A percentile compares a stretch with the other conserved stretches of the same genome.
Conservation (phyloP, 2,797 vertebrate genomes). For the Erethizon dorsatum region DNA sequence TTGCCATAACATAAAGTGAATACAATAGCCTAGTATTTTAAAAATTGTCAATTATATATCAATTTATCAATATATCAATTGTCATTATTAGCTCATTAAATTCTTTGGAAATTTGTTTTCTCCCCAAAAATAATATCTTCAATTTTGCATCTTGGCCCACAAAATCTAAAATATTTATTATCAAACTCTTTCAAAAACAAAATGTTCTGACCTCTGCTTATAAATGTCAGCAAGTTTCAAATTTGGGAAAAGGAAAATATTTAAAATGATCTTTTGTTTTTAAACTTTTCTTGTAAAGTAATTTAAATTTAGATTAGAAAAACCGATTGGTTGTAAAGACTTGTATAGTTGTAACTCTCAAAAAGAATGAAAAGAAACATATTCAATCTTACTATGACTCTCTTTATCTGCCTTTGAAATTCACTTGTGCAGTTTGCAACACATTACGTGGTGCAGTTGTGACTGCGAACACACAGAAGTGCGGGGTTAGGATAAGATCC, state of each 20-base stretch:
- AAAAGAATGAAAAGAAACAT: conserved; percentile 10
- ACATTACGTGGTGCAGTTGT: too few relatives aligned
- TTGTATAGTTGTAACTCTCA: not conserved
- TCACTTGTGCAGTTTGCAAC: not conserved
- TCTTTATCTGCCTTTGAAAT: not conserved
- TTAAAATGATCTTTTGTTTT: not conserved
- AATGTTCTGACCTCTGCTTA: not conserved
- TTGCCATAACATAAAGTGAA: not conserved
- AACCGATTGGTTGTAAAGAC: not conserved
- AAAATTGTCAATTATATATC: not conserved
- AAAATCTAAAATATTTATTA: conserved; percentile 50
- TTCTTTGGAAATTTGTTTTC: conserved; percentile 16
- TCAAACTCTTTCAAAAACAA: not conserved
- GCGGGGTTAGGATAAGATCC: not conserved
- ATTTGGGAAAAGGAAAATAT: conserved; percentile 40
- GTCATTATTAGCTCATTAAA: not conserved
- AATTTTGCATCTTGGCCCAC: conserved; percentile 7
- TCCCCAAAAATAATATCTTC: not conserved
- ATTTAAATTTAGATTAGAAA: not conserved
- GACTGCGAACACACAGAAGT: not conserved
- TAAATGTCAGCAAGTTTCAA: conserved; percentile 38
- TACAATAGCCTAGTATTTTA: not conserved
- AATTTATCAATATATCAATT: not conserved
- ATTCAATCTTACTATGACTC: not conserved
- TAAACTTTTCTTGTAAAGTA: conserved; percentile 8